Evolutionary conservation across 2,888 invertebrate genomes (phyloP), one percentile per base, ranked within the genome.

Genomic region (Dicyrtoma fusca): DNA sequence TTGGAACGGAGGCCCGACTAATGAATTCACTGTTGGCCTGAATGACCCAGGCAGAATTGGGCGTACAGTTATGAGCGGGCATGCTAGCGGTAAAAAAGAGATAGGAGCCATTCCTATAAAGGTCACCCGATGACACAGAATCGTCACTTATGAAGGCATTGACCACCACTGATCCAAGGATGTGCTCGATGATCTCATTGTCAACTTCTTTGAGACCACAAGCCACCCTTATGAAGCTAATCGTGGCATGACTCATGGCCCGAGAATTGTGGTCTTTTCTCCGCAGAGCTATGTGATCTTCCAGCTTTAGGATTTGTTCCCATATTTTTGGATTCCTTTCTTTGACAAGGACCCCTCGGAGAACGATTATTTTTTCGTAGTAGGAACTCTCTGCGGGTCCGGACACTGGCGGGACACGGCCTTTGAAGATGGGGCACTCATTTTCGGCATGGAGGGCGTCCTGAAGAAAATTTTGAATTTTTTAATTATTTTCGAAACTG

Each of bases 1-100:
- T 78, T n/a, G 65, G 21, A 19, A 74, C 61, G 8, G 76, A 72
- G n/a, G 79, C 79, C 44, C 78, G 69, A 34, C 77, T 55, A 57
- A 74, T 69, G 72, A 78, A 77, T 21, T 79, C 77, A 10, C 74
- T 73, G 66, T 75, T 75, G 4, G 66, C n/a, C 26, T 75, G 76
- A 47, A 79, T 76, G 2, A 74, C 64, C 78, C 78, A 79, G n/a
- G 69, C 72, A 19, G 77, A 72, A 72, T 79, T 79, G 13, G 78
- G 75, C n/a, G 71, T 61, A 34, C 79, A 79, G 62, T 75, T 68
- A 26, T 77, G 78, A 21, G 77, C 76, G n/a, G 77, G 72, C 73
- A 78, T 76, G 57, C 75, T 74, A 8, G 73, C 79, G 34, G 71
- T 65, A 68, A 74, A 74, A 66, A 72, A 79, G 23, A 79, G 62